Percentiles rank a stretch among this genome's conserved stretches.
These are phyloP conservation scores for Scophthalmus maximus DNA, from an alignment of 2,113 vertebrate species.

Conservation along the genomic window DNA sequence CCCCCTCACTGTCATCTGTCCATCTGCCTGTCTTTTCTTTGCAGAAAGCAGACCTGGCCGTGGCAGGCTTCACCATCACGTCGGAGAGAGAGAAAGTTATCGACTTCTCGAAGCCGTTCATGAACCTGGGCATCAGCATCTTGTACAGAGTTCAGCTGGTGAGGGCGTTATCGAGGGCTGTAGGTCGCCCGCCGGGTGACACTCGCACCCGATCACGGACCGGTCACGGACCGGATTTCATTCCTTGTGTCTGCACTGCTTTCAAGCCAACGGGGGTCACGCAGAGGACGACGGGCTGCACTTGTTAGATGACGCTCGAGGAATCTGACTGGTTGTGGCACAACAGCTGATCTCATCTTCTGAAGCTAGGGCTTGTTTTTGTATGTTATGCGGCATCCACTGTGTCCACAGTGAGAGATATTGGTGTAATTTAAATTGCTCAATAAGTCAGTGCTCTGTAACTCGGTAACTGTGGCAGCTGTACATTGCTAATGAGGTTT, in stretches of 20 bases:
- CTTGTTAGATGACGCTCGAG: slow-evolving; percentile 21
- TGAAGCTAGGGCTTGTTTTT: slow-evolving; percentile 31
- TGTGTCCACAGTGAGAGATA: slow-evolving; percentile 50
- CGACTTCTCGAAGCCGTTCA: slow-evolving; percentile 95
- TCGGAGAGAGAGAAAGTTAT: slow-evolving; percentile 96
- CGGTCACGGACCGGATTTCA: slow-evolving; percentile 48
- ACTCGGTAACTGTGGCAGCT: slow-evolving; percentile 61
- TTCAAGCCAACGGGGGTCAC: slow-evolving; percentile 25
- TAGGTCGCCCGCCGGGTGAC: slow-evolving; percentile 28
- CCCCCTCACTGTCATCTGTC: too few species aligned
- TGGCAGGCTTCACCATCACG: slow-evolving; percentile 95
- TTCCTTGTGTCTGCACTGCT: slow-evolving; percentile 37
- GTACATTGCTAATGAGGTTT: slow-evolving; percentile 75
- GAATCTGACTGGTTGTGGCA: slow-evolving; percentile 12
- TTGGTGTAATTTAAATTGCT: slow-evolving; percentile 58
- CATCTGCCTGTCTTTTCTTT: too few species aligned
- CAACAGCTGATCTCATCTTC: slow-evolving; percentile 31
- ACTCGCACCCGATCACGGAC: slow-evolving; percentile 32
- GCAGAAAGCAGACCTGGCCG: slow-evolving; percentile 96
- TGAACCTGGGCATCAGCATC: slow-evolving; percentile 96
- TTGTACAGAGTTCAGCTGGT: slow-evolving; percentile 94
- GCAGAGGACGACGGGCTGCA: slow-evolving; percentile 9
- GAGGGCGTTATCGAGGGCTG: slow-evolving; percentile 60
- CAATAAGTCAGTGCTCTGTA: slow-evolving; percentile 56
- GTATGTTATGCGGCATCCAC: slow-evolving; percentile 21